Percentiles rank a stretch among this genome's conserved stretches.
These are phyloP conservation scores for Etia nguti DNA, from an alignment of 2,113 vertebrate species.

Conservation along the genomic window DNA sequence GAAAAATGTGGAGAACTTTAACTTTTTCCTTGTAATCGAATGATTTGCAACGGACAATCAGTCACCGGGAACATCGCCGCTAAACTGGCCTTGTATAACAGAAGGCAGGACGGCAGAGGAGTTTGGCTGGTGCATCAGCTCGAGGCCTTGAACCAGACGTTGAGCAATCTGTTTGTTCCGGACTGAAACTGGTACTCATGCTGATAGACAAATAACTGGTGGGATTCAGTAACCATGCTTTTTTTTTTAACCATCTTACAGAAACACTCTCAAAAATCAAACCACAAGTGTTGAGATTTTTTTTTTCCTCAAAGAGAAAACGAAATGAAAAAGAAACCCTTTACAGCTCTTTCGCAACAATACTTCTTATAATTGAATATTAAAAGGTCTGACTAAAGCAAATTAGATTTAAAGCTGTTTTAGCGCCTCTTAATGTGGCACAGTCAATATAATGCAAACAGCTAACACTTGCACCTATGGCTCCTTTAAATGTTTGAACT, in stretches of 20 bases:
- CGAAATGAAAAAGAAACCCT: neutral
- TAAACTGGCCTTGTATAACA: slow-evolving; percentile 35
- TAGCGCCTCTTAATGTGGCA: neutral
- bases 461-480: neutral
- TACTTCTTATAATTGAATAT: neutral
- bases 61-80: neutral
- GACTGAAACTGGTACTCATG: slow-evolving; percentile 14
- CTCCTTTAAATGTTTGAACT: neutral
- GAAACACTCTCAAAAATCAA: neutral
- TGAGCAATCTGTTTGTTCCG: slow-evolving; percentile 59
- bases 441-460: neutral
- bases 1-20: neutral
- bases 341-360: neutral
- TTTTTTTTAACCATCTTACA: neutral
- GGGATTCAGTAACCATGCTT: neutral
- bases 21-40: neutral
- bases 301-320: neutral
- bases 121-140: slow-evolving; percentile 19
- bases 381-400: neutral
- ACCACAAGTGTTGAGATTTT: neutral
- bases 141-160: slow-evolving; percentile 55
- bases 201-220: slow-evolving; percentile 25
- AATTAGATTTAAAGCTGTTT: slow-evolving; percentile 1
- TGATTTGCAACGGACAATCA: neutral
- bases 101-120: slow-evolving; percentile 17